phyloP scores from a whole-genome alignment of 2,888 invertebrate species.

The Cristatella mucedo region DNA sequence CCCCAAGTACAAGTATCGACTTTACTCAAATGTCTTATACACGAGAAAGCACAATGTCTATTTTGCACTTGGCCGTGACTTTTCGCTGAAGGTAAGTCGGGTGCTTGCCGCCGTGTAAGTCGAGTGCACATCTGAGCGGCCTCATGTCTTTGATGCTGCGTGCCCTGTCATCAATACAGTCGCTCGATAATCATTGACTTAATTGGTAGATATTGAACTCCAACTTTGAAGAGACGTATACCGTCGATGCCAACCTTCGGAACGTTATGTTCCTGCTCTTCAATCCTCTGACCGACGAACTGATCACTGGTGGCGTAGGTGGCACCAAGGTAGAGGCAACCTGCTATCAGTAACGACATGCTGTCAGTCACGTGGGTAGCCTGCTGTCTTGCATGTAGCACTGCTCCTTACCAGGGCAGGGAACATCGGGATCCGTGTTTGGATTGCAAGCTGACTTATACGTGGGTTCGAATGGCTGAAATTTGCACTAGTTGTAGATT shows the following conservation, averaged over 20 bases:
- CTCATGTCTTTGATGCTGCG: too few relatives aligned
- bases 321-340: conserved; percentile 28
- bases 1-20: conserved; percentile 31
- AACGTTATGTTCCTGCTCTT: conserved; percentile 35
- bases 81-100: conserved; percentile 26
- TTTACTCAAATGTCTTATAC: conserved; percentile 28
- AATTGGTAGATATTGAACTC: conserved; percentile 29
- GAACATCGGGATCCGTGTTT: too few relatives aligned
- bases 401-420: too few relatives aligned
- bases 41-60: conserved; percentile 34
- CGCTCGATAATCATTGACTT: conserved; percentile 2
- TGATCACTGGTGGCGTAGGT: conserved; percentile 34
- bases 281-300: conserved; percentile 32
- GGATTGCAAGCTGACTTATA: too few relatives aligned
- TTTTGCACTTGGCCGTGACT: conserved; percentile 33
- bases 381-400: too few relatives aligned
- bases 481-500: too few relatives aligned
- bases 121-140: too few relatives aligned
- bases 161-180: too few relatives aligned
- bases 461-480: too few relatives aligned
- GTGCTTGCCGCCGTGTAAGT: too few relatives aligned
- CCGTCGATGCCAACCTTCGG: conserved; percentile 28
- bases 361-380: too few relatives aligned
- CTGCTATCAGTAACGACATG: too few relatives aligned
- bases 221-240: conserved; percentile 33